These are phyloP conservation scores for Hipparchia semele DNA, from an alignment of 2,888 invertebrate species.

Conservation along the genomic window DNA sequence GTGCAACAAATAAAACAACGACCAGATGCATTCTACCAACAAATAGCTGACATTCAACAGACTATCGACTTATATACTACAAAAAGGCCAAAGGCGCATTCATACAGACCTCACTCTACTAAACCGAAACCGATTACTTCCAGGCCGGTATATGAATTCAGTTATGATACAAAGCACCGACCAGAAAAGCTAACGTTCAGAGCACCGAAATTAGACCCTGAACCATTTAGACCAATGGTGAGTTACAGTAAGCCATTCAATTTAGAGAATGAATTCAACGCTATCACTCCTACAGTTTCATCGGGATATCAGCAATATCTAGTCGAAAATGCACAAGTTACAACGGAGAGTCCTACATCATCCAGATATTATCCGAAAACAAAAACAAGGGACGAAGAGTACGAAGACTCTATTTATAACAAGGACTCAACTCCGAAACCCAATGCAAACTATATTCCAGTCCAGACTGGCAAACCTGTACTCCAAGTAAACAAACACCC, in stretches of 20 bases:
- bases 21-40: conserved; percentile 84
- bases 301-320: conserved; percentile 72
- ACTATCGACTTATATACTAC: conserved; percentile 85
- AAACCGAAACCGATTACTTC: conserved; percentile 79
- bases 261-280: conserved; percentile 70
- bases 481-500: conserved; percentile 62
- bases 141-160: conserved; percentile 88
- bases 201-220: conserved; percentile 81
- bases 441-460: conserved; percentile 63
- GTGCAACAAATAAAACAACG: conserved; percentile 70
- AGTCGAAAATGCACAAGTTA: conserved; percentile 73
- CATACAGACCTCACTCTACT: conserved; percentile 64
- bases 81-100: conserved; percentile 78
- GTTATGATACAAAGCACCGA: conserved; percentile 84
- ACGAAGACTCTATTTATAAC: conserved; percentile 61
- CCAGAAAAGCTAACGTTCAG: conserved; percentile 75
- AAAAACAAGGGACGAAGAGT: conserved; percentile 75
- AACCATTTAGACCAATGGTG: conserved; percentile 86
- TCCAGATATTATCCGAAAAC: conserved; percentile 78
- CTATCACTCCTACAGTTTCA: conserved; percentile 68
- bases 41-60: conserved; percentile 86
- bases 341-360: conserved; percentile 79
- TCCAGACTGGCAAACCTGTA: conserved; percentile 64
- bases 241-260: conserved; percentile 81
- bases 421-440: conserved; percentile 61